phyloP scores from a whole-genome alignment of 1,140 invertebrate genomes.

The Drosophila biarmipes region DNA sequence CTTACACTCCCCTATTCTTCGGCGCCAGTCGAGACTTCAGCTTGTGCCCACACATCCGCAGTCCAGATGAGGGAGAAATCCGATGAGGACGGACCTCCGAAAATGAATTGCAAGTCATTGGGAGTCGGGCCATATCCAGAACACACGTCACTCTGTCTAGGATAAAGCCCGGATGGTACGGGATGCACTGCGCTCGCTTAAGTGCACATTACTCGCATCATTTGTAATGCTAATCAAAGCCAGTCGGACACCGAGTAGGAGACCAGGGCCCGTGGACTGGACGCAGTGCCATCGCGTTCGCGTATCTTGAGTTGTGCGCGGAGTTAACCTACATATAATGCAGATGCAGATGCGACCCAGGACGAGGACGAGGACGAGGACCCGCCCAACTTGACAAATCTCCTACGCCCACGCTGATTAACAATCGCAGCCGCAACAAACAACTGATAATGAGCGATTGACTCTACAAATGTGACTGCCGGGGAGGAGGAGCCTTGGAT shows the following conservation, averaged over 20 bases:
- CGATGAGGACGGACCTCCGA: conserved; percentile 47
- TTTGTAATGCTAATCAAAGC: conserved; percentile 83
- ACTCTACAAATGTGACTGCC: conserved; percentile 60
- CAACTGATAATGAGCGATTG: conserved; percentile 82
- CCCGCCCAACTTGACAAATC: conserved; percentile 69
- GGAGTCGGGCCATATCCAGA: conserved; percentile 70
- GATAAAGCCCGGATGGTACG: conserved; percentile 62
- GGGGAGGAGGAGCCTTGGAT: background rate
- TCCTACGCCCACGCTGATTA: conserved; percentile 77
- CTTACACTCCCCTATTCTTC: conserved; percentile 25
- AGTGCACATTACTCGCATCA: conserved; percentile 82
- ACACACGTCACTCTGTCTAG: conserved; percentile 83
- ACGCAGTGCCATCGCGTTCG: conserved; percentile 4
- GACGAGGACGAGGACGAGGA: background rate
- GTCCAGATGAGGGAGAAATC: conserved; percentile 23
- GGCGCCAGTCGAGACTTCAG: conserved; percentile 47
- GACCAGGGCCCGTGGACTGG: background rate
- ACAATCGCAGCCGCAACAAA: conserved; percentile 74
- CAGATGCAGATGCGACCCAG: conserved; percentile 46
- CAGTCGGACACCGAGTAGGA: conserved; percentile 17
- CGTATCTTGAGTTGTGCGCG: conserved; percentile 78
- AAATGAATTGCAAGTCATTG: conserved; percentile 83
- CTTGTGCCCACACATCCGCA: conserved; percentile 62
- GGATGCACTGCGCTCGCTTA: conserved; percentile 56
- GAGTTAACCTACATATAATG: conserved; percentile 82